Conservation (phyloP, 1,140 invertebrate genomes). For the Euura saliciscinereae region DNA sequence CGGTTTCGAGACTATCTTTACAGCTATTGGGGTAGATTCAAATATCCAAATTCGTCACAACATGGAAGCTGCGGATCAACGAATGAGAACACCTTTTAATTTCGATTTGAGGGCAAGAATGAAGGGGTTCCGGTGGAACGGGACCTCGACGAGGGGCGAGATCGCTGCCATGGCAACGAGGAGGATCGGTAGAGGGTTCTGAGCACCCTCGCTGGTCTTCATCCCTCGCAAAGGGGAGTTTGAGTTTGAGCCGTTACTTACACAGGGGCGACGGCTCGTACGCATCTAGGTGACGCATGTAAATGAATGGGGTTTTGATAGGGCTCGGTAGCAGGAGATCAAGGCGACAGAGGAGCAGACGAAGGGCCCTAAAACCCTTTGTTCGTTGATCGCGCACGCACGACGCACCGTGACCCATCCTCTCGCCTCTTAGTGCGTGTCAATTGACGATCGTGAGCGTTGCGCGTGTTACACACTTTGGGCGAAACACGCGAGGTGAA, state of each 20-base stretch:
- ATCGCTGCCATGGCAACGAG: neutral
- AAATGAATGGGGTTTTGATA: constrained; percentile 60
- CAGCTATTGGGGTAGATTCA: no score
- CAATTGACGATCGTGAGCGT: neutral
- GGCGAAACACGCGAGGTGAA: no score
- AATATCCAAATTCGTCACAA: no score
- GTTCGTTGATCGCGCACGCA: constrained; percentile 20
- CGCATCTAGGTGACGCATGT: constrained; percentile 34
- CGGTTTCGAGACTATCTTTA: no score
- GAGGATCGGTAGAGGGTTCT: neutral
- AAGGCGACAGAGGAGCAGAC: constrained; percentile 44
- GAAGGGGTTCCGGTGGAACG: no score
- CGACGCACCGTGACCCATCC: neutral
- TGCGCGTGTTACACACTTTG: neutral
- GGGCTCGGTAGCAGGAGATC: constrained; percentile 55
- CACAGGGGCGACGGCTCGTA: neutral
- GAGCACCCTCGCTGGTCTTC: constrained; percentile 7
- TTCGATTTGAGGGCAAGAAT: no score
- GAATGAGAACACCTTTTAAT: no score
- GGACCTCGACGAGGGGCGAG: no score
- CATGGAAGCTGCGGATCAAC: no score
- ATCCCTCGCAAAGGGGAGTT: neutral
- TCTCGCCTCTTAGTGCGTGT: neutral
- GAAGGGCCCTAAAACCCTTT: constrained; percentile 46
- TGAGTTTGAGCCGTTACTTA: constrained; percentile 13